Evolutionary conservation across 2,797 vertebrate genomes (phyloP), one percentile per base, ranked within the genome.

Genomic region (Chrysocyon brachyurus): DNA sequence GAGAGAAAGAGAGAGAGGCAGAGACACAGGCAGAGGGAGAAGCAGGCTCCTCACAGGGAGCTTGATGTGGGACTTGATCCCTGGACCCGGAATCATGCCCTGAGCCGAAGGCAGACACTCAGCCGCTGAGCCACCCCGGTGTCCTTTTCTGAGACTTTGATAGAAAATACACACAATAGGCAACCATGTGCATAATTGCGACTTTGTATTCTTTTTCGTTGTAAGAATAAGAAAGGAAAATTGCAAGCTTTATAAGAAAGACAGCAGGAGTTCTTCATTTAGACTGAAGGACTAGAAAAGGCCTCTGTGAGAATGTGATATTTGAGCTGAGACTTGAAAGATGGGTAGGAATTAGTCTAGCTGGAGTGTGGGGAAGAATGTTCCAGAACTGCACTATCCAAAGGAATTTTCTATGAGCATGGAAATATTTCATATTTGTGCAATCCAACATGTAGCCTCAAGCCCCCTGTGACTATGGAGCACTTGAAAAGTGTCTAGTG

Each of bases 311-410:
- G 79, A 59, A 64, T 64, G 31, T 91, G 36, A 40, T 87, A 40
- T 59, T 85, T 92, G 73, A 94, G 36, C 54, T 36, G 57, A 87
- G 70, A 81, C 75, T 90, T 94, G 88, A 96, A 90, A 68, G 52
- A 64, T 31, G 66, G 33, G 15, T 86, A 70, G 64, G 82, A 96
- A 78, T 64, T 56, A 93, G n/a, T 36, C 56, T n/a, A 73, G 24
- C 56, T 85, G 10, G 12, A 54, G 52, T 33, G 17, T 68, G 14
- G 33, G 24, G 33, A 82, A 54, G 73, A 89, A 83, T 40, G 56
- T 83, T 61, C 86, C 61, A 52, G 89, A 95, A 89, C 40, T 31
- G 10, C 8, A 3, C 36, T 33, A 2, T 56, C 84, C 64, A 31
- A 59, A 78, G 57, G 33, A 91, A 33, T 11, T 79, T 90, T 92